Percentiles rank a stretch among this genome's conserved stretches.
These are phyloP conservation scores for Gymnocheta viridis DNA, from an alignment of 2,888 invertebrate species.

Conservation along the genomic window DNA sequence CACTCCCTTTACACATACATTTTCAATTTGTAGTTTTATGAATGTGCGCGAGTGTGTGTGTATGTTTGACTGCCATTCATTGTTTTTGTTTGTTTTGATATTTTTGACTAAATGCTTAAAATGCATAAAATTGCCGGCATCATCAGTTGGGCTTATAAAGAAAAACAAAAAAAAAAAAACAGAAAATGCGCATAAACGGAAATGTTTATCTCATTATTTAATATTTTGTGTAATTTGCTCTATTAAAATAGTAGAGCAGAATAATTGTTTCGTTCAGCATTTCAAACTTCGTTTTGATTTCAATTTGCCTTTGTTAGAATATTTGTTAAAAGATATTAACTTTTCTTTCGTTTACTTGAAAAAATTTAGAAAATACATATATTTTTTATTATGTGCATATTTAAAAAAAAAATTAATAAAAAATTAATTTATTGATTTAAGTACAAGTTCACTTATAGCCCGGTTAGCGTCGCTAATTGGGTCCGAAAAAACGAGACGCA, in stretches of 20 bases:
- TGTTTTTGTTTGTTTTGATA: slow-evolving; percentile 62
- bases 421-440: no score
- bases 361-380: no score
- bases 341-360: no score
- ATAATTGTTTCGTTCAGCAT: slow-evolving; percentile 66
- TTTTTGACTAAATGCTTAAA: slow-evolving; percentile 51
- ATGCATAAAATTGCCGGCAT: slow-evolving; percentile 68
- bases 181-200: slow-evolving; percentile 44
- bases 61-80: slow-evolving; percentile 1
- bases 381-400: no score
- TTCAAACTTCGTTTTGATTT: slow-evolving; percentile 62
- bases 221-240: slow-evolving; percentile 48
- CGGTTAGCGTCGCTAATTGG: no score
- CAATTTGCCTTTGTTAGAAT: slow-evolving; percentile 48
- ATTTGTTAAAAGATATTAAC: no score
- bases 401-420: no score
- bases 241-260: slow-evolving; percentile 58
- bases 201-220: slow-evolving; percentile 62
- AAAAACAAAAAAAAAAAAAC: background rate
- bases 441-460: no score
- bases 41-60: background rate
- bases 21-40: background rate
- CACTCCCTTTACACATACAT: slow-evolving; percentile 54
- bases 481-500: no score
- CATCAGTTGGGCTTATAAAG: slow-evolving; percentile 42